A percentile compares a stretch with the other conserved stretches of the same genome.
Evolutionary conservation across 2,888 invertebrate genomes (phyloP).

Genomic region (Ectobius pallidus): DNA sequence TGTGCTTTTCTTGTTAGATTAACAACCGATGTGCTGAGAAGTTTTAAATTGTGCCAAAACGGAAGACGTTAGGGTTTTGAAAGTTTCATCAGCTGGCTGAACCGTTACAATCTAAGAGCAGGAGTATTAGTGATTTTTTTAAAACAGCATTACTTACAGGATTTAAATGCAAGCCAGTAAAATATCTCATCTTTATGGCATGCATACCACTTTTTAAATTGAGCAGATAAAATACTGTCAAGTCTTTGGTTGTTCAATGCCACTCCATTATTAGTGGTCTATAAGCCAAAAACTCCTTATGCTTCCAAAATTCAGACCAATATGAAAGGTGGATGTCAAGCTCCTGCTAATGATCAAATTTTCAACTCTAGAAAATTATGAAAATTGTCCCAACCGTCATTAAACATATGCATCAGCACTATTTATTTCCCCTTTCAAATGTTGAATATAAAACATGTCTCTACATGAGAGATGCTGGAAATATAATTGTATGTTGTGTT

Average conservation of each 20-base stretch:
- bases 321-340: constrained; percentile 21
- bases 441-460: constrained; percentile 33
- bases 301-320: constrained; percentile 26
- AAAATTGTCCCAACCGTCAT: constrained; percentile 32
- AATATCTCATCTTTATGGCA: constrained; percentile 9
- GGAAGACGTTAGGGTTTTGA: constrained; percentile 40
- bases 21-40: constrained; percentile 41
- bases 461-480: constrained; percentile 22
- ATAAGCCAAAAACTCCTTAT: not conserved
- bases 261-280: constrained; percentile 21
- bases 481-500: constrained; percentile 26
- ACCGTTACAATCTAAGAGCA: constrained; percentile 18
- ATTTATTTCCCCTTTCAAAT: constrained; percentile 14
- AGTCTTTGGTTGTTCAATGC: constrained; percentile 40
- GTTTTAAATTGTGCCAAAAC: constrained; percentile 42
- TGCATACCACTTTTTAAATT: constrained; percentile 28
- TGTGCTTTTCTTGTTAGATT: constrained; percentile 36
- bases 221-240: constrained; percentile 42
- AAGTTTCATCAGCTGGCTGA: constrained; percentile 28
- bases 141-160: constrained; percentile 27
- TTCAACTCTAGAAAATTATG: constrained; percentile 26
- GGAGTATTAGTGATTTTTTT: constrained; percentile 23
- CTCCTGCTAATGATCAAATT: constrained; percentile 15
- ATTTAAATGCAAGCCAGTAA: constrained; percentile 14
- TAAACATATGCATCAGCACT: constrained; percentile 23